Base-by-base conservation (phyloP, 64 coral and sea anemone species). In the Dendronephthya gigantea region DNA sequence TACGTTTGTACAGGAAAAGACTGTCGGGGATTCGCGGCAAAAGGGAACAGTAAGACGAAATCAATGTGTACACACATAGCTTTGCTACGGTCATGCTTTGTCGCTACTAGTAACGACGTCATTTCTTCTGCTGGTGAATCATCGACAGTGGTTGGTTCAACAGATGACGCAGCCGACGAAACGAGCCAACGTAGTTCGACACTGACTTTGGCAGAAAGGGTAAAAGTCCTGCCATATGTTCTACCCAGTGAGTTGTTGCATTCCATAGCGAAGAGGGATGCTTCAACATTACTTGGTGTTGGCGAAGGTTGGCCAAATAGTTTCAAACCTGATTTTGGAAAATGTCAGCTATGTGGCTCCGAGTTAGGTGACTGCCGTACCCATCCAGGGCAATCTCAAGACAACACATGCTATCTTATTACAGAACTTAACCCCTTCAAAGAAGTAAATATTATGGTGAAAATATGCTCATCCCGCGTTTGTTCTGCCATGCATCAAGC, bases 391-490 rank as follows among this genome's bases (percentile, higher is more conserved):
- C 68, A 74, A 74, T 19, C 17, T 10, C n/a, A 27, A 2, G 30
- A 34, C 36, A 79, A 79, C 32, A 29, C 15, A 34, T 16, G 32
- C 29, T 79, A 79, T 34, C 29, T 79, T 14, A 79, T 79, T 2
- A 79, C 72, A 79, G 72, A 79, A 34, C 32, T 79, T 33, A 79
- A 30, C 72, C 72, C 72, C 9, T 79, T 79, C 68, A 74, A 74
- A 74, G 25, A 11, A 74, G 32, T 74, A 33, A 34, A 34, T 39
- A 34, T 79, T 0, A 79, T 35, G 22, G 72, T 30, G 1, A 36
- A 39, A 79, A 5, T 79, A 34, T 79, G 27, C 37, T 79, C 28
- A 34, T 79, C 29, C 27, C 29, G 32, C 37, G 10, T 2, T 29
- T 79, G 72, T 29, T 79, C 36, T 16, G 72, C 72, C 0, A 79